Evolutionary conservation across 2,888 invertebrate species (phyloP).

Genomic region (Elysia crispata): DNA sequence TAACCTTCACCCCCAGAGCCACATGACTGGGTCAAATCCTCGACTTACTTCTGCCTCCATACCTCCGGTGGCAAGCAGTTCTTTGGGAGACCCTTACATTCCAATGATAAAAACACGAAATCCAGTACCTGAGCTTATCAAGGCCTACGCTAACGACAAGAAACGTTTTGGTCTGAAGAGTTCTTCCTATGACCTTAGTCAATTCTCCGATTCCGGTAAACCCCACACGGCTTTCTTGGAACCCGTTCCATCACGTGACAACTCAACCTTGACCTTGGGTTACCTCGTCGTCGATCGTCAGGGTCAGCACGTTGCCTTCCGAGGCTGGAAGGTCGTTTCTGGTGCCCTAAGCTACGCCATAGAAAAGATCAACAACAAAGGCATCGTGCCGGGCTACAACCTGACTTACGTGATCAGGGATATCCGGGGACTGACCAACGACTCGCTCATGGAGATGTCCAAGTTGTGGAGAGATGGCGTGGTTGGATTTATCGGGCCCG

Average conservation of each 20-base stretch:
- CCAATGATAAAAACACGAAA: not conserved
- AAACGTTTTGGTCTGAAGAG: too few species aligned
- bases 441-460: constrained; percentile 91
- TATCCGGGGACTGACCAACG: constrained; percentile 92
- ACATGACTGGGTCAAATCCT: too few species aligned
- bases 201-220: not conserved
- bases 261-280: constrained; percentile 44
- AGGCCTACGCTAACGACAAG: not conserved
- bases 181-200: not conserved
- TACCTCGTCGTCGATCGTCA: constrained; percentile 46
- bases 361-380: constrained; percentile 83
- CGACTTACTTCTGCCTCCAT: too few species aligned
- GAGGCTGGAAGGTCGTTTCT: constrained; percentile 80
- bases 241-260: constrained; percentile 29
- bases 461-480: constrained; percentile 88
- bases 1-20: too few species aligned
- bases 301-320: not conserved
- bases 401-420: constrained; percentile 90
- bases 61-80: not conserved
- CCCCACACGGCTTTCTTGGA: constrained; percentile 32
- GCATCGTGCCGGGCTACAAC: constrained; percentile 82
- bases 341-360: constrained; percentile 93
- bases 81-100: not conserved
- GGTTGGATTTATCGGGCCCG: constrained; percentile 92
- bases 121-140: not conserved